Evolutionary conservation across 2,888 invertebrate genomes (phyloP).

Genomic region (Nomada fucata): DNA sequence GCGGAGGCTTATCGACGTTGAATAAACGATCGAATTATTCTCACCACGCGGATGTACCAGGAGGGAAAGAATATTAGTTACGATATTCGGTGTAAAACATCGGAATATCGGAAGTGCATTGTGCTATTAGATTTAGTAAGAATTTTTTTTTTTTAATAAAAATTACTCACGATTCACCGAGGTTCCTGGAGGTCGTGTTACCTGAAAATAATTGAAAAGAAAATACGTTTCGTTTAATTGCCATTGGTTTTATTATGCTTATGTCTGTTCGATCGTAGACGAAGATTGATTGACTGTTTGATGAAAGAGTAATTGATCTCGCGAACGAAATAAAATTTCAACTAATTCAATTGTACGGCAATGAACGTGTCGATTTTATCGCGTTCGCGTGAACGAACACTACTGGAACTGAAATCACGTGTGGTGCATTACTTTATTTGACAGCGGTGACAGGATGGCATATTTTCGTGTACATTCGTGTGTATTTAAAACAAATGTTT

Average conservation of each 20-base stretch:
- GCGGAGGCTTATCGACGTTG: background rate
- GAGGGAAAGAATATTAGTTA: constrained; percentile 58
- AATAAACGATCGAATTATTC: constrained; percentile 17
- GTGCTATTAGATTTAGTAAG: constrained; percentile 31
- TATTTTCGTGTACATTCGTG: constrained; percentile 52
- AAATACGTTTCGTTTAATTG: constrained; percentile 26
- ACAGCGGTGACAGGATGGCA: constrained; percentile 29
- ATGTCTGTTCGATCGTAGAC: too few species aligned
- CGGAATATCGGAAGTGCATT: constrained; percentile 48
- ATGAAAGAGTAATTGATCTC: too few species aligned
- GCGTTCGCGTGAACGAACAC: background rate
- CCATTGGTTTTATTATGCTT: background rate
- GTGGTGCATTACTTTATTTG: background rate
- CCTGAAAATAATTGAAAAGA: constrained; percentile 75
- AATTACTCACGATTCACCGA: constrained; percentile 83
- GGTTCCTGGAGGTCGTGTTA: constrained; percentile 77
- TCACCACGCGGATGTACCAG: constrained; percentile 31
- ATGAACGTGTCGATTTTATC: background rate
- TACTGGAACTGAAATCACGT: background rate
- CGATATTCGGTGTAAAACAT: constrained; percentile 41
- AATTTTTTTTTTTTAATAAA: background rate
- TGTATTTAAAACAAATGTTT: constrained; percentile 83
- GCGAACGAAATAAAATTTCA: too few species aligned
- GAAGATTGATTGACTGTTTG: too few species aligned
- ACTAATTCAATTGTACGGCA: too few species aligned